phyloP scores from a whole-genome alignment of 2,888 invertebrate species.

The Iselma pallidipennis region DNA sequence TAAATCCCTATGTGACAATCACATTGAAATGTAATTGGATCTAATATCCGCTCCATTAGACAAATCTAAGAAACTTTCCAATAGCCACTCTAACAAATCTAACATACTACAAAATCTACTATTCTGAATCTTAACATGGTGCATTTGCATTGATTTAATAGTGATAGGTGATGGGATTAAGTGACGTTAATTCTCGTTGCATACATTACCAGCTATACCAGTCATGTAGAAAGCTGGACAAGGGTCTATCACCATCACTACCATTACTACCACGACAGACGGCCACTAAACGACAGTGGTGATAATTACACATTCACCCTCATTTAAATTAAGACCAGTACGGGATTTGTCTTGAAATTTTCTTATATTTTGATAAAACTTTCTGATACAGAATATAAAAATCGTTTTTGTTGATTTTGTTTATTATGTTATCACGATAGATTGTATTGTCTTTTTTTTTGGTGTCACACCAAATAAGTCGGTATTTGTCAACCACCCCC shows the following conservation, averaged over 20 bases:
- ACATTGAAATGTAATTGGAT: neutral
- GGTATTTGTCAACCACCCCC: conserved; percentile 44
- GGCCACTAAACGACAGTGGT: no score
- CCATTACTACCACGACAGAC: conserved; percentile 12
- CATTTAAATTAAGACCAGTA: no score
- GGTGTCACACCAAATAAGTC: conserved; percentile 25
- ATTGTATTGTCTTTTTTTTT: neutral
- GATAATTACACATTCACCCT: no score
- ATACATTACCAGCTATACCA: conserved; percentile 37
- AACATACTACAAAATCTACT: neutral
- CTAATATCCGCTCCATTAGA: neutral
- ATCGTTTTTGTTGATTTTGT: no score
- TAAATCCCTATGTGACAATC: neutral
- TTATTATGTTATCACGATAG: no score
- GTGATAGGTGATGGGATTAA: conserved; percentile 41
- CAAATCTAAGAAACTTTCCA: neutral
- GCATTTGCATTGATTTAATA: conserved; percentile 45
- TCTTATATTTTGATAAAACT: no score
- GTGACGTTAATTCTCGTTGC: conserved; percentile 44
- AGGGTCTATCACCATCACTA: conserved; percentile 1
- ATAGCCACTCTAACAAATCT: no score
- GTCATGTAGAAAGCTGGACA: conserved; percentile 16
- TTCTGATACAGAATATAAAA: no score
- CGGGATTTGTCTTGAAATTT: no score
- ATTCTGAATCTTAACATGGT: conserved; percentile 12